Conservation (phyloP, 2,797 vertebrate species). For the Hybognathus amarus region DNA sequence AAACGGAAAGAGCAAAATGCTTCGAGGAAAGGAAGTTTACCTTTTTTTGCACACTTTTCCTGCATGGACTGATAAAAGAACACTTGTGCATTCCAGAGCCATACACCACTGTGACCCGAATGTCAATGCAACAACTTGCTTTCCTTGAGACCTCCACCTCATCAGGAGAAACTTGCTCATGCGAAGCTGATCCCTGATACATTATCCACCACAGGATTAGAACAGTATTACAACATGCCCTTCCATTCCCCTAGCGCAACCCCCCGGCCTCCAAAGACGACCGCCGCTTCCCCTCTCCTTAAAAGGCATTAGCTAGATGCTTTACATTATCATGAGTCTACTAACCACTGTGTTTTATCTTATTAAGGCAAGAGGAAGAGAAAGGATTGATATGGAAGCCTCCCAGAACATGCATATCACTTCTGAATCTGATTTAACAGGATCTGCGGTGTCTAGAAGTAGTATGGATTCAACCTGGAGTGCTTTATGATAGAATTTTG, state of each 20-base stretch:
- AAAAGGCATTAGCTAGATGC: slow-evolving; percentile 72
- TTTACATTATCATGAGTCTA: slow-evolving; percentile 63
- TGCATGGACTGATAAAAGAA: background rate
- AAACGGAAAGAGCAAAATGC: slow-evolving; percentile 54
- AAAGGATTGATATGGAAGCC: slow-evolving; percentile 62
- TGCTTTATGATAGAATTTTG: slow-evolving; percentile 59
- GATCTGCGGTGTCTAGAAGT: slow-evolving; percentile 53
- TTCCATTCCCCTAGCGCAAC: slow-evolving; percentile 65
- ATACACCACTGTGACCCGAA: slow-evolving; percentile 27
- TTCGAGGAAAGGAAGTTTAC: slow-evolving; percentile 46
- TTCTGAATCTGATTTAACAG: slow-evolving; percentile 65
- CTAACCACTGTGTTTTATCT: slow-evolving; percentile 60
- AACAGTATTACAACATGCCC: slow-evolving; percentile 64
- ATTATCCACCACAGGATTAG: slow-evolving; percentile 78
- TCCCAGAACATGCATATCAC: slow-evolving; percentile 75
- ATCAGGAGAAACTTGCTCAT: slow-evolving; percentile 66
- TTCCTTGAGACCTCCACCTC: slow-evolving; percentile 67
- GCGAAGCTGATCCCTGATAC: slow-evolving; percentile 72
- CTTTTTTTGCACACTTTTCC: slow-evolving; percentile 6
- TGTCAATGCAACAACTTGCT: slow-evolving; percentile 62
- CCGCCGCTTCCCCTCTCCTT: slow-evolving; percentile 66
- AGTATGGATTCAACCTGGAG: slow-evolving; percentile 54
- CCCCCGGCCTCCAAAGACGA: slow-evolving; percentile 63
- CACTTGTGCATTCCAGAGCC: slow-evolving; percentile 38
- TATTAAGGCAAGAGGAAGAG: slow-evolving; percentile 65